Percentiles rank a stretch among this genome's conserved stretches.
Conservation (phyloP, 2,888 invertebrate genomes). For the Alitta virens region DNA sequence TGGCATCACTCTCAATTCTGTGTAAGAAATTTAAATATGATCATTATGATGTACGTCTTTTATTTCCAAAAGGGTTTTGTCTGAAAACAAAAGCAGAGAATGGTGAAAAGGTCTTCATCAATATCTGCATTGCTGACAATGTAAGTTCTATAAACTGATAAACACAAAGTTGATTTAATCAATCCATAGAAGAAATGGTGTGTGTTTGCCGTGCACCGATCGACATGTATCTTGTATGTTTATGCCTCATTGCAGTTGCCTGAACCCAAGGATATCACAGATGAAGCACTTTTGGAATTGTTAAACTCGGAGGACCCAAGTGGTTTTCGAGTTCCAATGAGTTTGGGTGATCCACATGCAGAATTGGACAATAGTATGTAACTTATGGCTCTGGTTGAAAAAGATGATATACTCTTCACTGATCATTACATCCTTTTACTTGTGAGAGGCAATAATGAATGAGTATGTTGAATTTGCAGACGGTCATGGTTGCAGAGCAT, state of each 20-base stretch:
- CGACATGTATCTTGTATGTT: too few species aligned
- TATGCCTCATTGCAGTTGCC: conserved; percentile 51
- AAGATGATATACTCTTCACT: too few species aligned
- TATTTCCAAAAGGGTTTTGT: conserved; percentile 44
- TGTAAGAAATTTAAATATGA: too few species aligned
- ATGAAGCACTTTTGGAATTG: conserved; percentile 68
- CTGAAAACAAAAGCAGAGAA: conserved; percentile 46
- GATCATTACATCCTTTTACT: too few species aligned
- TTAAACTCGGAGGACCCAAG: conserved; percentile 70
- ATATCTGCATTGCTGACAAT: conserved; percentile 74
- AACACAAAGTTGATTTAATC: too few species aligned
- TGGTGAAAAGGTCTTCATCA: conserved; percentile 68
- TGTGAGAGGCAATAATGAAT: too few species aligned
- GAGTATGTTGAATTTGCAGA: conserved; percentile 53
- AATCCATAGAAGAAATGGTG: too few species aligned
- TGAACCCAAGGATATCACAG: conserved; percentile 52
- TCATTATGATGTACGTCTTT: too few species aligned
- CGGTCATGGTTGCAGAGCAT: conserved; percentile 71
- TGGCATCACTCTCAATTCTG: too few species aligned
- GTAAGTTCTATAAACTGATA: too few species aligned
- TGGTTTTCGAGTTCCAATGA: conserved; percentile 82
- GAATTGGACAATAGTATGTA: conserved; percentile 72
- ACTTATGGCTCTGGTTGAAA: too few species aligned
- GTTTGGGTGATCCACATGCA: conserved; percentile 77
- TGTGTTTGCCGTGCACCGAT: too few species aligned